Base-by-base conservation (phyloP, 2,113 vertebrate species). In the Serinus canaria region DNA sequence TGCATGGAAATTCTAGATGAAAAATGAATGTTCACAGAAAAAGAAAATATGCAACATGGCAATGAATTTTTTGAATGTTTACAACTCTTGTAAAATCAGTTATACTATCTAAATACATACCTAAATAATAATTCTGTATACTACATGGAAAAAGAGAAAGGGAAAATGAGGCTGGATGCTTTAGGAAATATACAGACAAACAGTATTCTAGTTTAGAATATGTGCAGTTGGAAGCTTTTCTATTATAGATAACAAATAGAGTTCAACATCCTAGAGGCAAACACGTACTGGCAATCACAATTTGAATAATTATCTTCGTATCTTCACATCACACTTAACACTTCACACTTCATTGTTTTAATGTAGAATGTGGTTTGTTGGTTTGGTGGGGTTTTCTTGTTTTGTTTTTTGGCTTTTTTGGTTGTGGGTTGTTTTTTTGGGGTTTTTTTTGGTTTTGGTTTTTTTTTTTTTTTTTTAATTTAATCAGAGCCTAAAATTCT, bases 201-300 rank as follows among this genome's bases (percentile, higher is more conserved):
- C 3, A 24, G 3, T 30, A 49, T 53, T 52, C 22, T 18, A 33
- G 2, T 1, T 44, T 31, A 52, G 17, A 72, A 33, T 47, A 27
- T 59, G 52, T 59, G 18, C 31, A 19, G 6, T 58, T 75, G 67
- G 11, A 76, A 72, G 19, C 13, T 75, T 70, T 76, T 83, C 12
- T 80, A 2, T 72, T 80, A 17, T 15, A n/a, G 18, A 19, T 75
- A 49, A 59, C 15, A 68, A 59, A 35, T 12, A 60, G 35, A 82
- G 14, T 24, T 70, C 19, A 35, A 4, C 6, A 13, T 90, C 35
- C 16, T 49, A 76, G 64, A 82, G 47, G 15, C 16, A 37, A 49
- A 41, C 0, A 0, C 6, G 4, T 11, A 23, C 41, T 4, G 15
- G 11, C 24, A 67, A 11, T 55, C 20, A 30, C 14, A 33, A 37